Conservation (phyloP, 2,797 vertebrate species). For the Lithobates sylvaticus region DNA sequence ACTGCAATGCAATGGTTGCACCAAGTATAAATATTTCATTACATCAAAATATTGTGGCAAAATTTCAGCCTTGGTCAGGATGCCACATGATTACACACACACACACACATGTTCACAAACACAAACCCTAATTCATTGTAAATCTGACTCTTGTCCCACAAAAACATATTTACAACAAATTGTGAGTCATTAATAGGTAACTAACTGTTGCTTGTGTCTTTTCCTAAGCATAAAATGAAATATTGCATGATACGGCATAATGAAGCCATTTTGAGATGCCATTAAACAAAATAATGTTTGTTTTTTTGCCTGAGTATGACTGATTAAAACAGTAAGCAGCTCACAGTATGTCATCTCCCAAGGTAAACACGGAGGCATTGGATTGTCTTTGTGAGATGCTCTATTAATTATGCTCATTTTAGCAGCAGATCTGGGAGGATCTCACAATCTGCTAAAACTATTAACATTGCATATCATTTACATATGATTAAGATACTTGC, state of each 20-base stretch:
- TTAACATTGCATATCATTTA: conserved; percentile 55
- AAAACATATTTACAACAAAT: conserved; percentile 2
- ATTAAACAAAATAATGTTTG: conserved; percentile 56
- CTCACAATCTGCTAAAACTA: conserved; percentile 50
- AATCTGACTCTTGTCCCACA: not conserved
- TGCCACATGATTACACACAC: not conserved
- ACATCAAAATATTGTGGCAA: not conserved
- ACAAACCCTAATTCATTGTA: no score
- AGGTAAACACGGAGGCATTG: conserved; percentile 51
- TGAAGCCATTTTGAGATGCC: conserved; percentile 38
- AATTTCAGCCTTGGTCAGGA: not conserved
- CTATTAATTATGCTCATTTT: conserved; percentile 62
- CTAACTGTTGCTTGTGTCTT: conserved; percentile 12
- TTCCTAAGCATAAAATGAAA: conserved; percentile 29
- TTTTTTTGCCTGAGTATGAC: conserved; percentile 48
- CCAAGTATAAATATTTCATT: not conserved
- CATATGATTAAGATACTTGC: conserved; percentile 41
- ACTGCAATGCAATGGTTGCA: not conserved
- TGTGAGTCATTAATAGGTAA: conserved; percentile 2
- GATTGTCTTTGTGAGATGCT: conserved; percentile 45
- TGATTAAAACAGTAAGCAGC: conserved; percentile 58
- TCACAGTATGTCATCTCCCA: conserved; percentile 57
- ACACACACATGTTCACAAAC: no score
- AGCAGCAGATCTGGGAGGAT: conserved; percentile 59
- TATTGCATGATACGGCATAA: conserved; percentile 18